Conservation (phyloP, 2,797 vertebrate genomes). For the Melanotaenia pygmaea region DNA sequence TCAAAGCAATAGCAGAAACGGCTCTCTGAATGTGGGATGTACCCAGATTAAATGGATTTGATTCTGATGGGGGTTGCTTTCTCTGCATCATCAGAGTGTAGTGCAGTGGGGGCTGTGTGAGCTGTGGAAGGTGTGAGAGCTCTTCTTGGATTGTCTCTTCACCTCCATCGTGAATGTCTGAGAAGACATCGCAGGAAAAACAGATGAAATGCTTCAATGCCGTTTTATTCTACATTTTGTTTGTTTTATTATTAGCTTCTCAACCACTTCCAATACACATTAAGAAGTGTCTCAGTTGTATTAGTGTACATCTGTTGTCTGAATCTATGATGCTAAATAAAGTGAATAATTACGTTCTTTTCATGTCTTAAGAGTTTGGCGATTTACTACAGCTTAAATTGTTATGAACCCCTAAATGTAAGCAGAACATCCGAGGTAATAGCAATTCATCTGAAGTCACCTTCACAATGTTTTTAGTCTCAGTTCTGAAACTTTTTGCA, state of each 20-base stretch:
- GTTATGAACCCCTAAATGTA: no score
- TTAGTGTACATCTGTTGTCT: neutral
- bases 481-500: neutral
- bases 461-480: neutral
- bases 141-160: conserved; percentile 3
- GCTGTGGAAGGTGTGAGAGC: conserved; percentile 8
- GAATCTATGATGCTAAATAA: no score
- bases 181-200: neutral
- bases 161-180: neutral
- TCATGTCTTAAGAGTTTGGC: neutral
- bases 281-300: neutral
- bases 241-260: neutral
- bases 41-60: conserved; percentile 66
- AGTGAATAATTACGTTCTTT: neutral
- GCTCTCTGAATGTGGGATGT: conserved; percentile 60
- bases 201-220: neutral
- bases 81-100: conserved; percentile 29
- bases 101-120: conserved; percentile 7
- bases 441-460: neutral
- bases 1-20: conserved; percentile 68
- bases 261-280: neutral
- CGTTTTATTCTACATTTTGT: neutral
- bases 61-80: conserved; percentile 47
- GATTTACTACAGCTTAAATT: neutral
- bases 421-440: no score